phyloP scores from a whole-genome alignment of 2,113 vertebrate genomes.

The Nesoenas mayeri region DNA sequence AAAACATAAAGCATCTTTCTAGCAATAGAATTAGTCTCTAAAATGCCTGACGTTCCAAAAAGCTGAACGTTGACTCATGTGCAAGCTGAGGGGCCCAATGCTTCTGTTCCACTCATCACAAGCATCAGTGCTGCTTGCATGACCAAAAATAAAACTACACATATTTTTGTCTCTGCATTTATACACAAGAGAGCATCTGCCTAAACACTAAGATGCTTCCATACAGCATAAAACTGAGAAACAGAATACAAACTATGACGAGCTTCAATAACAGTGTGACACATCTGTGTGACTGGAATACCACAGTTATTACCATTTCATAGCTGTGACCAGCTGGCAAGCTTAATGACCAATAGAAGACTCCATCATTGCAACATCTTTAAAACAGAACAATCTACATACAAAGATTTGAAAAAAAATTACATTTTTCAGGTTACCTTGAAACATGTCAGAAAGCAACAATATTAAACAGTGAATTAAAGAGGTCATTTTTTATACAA shows the following conservation, averaged over 20 bases:
- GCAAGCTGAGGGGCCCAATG: background rate
- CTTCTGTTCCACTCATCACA: background rate
- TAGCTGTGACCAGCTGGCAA: background rate
- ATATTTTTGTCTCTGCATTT: background rate
- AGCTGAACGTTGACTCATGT: background rate
- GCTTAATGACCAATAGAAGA: background rate
- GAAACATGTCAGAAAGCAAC: background rate
- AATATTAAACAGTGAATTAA: background rate
- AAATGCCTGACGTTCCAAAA: background rate
- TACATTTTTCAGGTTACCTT: background rate
- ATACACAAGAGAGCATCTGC: background rate
- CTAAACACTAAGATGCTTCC: background rate
- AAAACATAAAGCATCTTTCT: background rate
- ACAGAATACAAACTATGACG: background rate
- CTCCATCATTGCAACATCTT: background rate
- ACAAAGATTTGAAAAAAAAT: background rate
- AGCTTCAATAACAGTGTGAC: background rate
- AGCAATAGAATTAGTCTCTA: background rate
- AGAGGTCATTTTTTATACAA: background rate
- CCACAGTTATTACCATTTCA: background rate
- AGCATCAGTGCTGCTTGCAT: background rate
- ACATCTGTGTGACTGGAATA: background rate
- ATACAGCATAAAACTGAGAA: background rate
- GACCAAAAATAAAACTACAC: background rate
- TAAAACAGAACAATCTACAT: background rate